Conservation (phyloP, 2,888 invertebrate species). For the Pandemis corylana region DNA sequence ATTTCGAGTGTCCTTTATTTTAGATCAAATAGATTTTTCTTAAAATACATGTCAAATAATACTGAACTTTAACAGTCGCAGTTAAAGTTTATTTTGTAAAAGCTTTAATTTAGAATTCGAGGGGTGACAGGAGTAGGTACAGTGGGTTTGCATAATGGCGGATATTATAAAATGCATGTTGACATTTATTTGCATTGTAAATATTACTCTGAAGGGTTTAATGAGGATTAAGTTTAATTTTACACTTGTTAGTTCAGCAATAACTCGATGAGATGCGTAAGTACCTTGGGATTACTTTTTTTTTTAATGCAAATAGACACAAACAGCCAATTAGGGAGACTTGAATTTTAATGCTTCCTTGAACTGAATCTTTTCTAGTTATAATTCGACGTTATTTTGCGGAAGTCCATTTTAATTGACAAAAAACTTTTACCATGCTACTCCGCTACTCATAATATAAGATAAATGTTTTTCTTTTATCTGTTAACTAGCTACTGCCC, state of each 20-base stretch:
- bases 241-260: slow-evolving; percentile 7
- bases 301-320: no score
- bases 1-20: background rate
- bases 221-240: slow-evolving; percentile 47
- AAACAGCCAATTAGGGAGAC: no score
- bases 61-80: background rate
- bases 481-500: no score
- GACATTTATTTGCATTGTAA: slow-evolving; percentile 67
- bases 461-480: no score
- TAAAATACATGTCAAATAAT: no score
- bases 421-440: no score
- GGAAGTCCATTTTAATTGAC: no score
- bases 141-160: slow-evolving; percentile 65
- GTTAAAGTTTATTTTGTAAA: background rate
- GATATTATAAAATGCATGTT: slow-evolving; percentile 66
- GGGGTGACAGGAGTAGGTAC: slow-evolving; percentile 10
- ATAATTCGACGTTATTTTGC: no score
- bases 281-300: background rate
- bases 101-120: background rate
- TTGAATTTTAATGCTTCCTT: no score
- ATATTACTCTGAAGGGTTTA: slow-evolving; percentile 51
- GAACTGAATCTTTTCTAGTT: no score
- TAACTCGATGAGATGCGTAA: slow-evolving; percentile 1
- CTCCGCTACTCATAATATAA: no score
- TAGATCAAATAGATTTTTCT: background rate